Evolutionary conservation across 2,888 invertebrate species (phyloP).

Genomic region (Acanthosepion lycidas): DNA sequence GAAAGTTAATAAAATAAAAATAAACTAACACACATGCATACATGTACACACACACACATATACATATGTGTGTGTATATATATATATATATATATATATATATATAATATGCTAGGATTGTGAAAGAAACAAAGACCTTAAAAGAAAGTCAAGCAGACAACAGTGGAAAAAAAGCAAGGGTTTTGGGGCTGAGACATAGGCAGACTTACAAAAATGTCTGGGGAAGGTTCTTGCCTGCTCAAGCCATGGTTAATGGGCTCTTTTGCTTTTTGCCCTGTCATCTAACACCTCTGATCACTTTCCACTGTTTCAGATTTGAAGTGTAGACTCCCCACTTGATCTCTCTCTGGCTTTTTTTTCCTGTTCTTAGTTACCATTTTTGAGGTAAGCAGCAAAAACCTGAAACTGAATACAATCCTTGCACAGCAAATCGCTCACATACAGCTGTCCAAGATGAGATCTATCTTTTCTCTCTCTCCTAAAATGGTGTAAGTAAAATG

Average conservation of each 20-base stretch:
- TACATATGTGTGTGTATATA: no score
- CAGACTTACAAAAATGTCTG: not conserved
- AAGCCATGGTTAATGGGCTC: conserved; percentile 22
- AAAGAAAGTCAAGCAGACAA: not conserved
- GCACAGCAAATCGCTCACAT: not conserved
- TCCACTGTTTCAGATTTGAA: conserved; percentile 23
- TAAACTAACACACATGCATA: not conserved
- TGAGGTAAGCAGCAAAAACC: not conserved
- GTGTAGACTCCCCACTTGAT: not conserved
- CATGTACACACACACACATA: no score
- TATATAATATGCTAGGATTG: not conserved
- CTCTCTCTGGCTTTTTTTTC: not conserved
- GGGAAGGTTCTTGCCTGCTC: not conserved
- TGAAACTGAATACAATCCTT: not conserved
- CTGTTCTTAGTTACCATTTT: not conserved
- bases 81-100: no score
- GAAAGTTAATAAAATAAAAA: not conserved
- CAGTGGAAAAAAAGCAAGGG: not conserved
- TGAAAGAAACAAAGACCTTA: not conserved
- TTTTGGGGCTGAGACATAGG: not conserved
- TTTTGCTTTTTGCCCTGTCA: conserved; percentile 10
- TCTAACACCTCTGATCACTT: conserved; percentile 33
- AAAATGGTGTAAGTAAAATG: no score
- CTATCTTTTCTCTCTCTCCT: no score
- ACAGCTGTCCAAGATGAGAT: no score